Evolutionary conservation across 1,140 invertebrate genomes (phyloP).

Genomic region (Hermetia illucens): DNA sequence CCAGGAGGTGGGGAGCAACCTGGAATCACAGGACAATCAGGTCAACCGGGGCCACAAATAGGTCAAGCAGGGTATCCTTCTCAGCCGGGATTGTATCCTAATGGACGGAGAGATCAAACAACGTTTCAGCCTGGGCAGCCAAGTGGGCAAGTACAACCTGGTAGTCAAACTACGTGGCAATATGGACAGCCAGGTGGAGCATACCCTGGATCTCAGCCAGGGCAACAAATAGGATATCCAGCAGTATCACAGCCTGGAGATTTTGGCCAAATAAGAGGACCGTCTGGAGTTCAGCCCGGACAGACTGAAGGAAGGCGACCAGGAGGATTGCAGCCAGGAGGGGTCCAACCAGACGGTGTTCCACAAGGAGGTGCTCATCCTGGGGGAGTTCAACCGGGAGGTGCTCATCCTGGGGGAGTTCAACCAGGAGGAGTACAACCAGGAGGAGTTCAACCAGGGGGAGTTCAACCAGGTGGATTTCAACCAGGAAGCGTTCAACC

Average conservation of each 20-base stretch:
- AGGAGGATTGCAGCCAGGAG: slow-evolving; percentile 2
- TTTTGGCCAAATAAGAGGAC: background rate
- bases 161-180: background rate
- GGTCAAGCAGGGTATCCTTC: background rate
- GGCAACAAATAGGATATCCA: slow-evolving; percentile 2
- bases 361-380: background rate
- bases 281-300: no score
- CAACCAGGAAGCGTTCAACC: background rate
- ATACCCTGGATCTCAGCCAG: slow-evolving; percentile 8
- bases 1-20: slow-evolving; percentile 5
- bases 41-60: slow-evolving; percentile 1
- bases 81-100: background rate
- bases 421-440: slow-evolving; percentile 1
- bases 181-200: background rate
- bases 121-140: slow-evolving; percentile 3
- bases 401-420: background rate
- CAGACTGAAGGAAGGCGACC: no score
- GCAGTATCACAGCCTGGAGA: background rate
- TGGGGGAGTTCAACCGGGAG: background rate
- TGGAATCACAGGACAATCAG: slow-evolving; percentile 6
- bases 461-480: background rate
- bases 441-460: no score
- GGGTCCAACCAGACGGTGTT: background rate
- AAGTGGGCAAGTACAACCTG: slow-evolving; percentile 3
- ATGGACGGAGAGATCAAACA: background rate